These are phyloP conservation scores for Syrmaticus mikado DNA, from an alignment of 2,113 vertebrate species.

Conservation along the genomic window DNA sequence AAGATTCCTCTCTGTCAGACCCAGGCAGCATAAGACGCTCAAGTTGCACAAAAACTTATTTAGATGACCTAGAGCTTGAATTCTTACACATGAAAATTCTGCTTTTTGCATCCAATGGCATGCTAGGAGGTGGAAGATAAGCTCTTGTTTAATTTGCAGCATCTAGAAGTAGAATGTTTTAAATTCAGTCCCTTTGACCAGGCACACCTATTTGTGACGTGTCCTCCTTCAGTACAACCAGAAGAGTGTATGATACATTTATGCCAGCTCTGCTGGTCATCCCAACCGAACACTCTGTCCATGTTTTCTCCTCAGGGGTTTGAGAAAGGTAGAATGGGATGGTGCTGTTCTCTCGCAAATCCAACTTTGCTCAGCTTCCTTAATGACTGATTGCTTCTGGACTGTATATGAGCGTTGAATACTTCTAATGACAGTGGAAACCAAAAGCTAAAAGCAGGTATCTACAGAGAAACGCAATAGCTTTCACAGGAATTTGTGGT, in stretches of 20 bases:
- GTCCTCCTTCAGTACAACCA: not conserved
- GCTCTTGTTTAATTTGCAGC: not conserved
- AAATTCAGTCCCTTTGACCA: not conserved
- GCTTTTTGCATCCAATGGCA: not conserved
- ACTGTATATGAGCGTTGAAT: not conserved
- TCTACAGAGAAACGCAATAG: slow-evolving; percentile 42
- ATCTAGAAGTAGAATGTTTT: not conserved
- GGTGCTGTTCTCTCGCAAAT: not conserved
- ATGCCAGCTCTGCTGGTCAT: not conserved
- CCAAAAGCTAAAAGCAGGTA: slow-evolving; percentile 38
- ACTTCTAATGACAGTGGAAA: slow-evolving; percentile 8
- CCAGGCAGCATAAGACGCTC: not conserved
- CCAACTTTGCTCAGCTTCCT: not conserved
- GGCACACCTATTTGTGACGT: not conserved
- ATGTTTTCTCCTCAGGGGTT: not conserved
- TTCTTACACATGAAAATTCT: not conserved
- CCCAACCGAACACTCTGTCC: not conserved
- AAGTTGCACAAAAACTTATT: not conserved
- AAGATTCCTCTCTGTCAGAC: not conserved
- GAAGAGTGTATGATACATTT: not conserved
- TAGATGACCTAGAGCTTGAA: not conserved
- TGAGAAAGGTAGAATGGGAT: not conserved
- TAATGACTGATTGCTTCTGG: not conserved
- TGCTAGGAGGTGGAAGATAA: not conserved
- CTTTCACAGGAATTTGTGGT: slow-evolving; percentile 50